phyloP scores from a whole-genome alignment of 2,113 vertebrate genomes.

The Fulica atra region DNA sequence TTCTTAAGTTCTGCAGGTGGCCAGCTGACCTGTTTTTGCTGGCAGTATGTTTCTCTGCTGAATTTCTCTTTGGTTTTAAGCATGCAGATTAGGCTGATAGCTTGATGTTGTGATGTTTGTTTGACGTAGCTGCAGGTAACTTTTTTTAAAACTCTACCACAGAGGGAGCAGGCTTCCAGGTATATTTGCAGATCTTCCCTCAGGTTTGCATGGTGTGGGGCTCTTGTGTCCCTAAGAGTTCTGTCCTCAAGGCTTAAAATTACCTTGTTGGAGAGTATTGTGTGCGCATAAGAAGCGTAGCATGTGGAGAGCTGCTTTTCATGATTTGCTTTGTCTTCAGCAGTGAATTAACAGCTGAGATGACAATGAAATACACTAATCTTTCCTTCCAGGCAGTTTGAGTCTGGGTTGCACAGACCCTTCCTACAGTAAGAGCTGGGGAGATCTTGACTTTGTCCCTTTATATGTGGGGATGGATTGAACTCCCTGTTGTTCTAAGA shows the following conservation, averaged over 20 bases:
- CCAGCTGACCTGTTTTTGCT: background rate
- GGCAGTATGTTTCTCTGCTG: background rate
- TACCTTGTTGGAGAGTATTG: accelerated
- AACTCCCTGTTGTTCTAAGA: background rate
- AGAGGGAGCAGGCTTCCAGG: background rate
- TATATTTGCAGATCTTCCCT: background rate
- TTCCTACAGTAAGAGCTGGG: background rate
- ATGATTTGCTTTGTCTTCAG: background rate
- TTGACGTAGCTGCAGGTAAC: background rate
- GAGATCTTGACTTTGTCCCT: background rate
- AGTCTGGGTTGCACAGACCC: background rate
- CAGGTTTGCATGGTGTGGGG: background rate
- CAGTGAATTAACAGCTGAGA: background rate
- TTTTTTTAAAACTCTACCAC: background rate
- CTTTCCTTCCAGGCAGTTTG: background rate
- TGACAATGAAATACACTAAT: background rate
- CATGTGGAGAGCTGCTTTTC: background rate
- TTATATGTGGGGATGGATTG: accelerated
- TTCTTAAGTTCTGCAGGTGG: background rate
- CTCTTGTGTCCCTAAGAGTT: background rate
- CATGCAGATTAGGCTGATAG: background rate
- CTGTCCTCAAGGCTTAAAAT: background rate
- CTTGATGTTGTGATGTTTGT: background rate
- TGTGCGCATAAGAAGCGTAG: accelerated
- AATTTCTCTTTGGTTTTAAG: background rate